Percentiles rank a stretch among this genome's conserved stretches.
phyloP scores from a whole-genome alignment of 2,113 vertebrate genomes.

The Speoplatyrhinus poulsoni region DNA sequence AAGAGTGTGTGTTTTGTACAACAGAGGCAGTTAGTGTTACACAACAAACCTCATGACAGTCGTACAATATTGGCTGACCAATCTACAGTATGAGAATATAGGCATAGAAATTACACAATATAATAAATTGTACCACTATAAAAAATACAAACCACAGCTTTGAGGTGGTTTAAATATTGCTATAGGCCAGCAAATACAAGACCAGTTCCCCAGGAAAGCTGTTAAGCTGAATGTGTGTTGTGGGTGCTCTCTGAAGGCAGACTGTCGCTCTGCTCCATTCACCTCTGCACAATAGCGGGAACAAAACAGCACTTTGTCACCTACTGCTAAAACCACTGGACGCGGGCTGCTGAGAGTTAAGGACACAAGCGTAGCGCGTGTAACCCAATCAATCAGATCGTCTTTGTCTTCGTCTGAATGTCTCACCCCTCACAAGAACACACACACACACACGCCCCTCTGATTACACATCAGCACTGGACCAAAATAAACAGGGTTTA shows the following conservation, averaged over 20 bases:
- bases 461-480: slow-evolving; percentile 59
- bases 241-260: slow-evolving; percentile 9
- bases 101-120: background rate
- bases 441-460: slow-evolving; percentile 14
- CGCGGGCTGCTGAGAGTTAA: slow-evolving; percentile 34
- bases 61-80: background rate
- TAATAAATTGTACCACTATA: too few species aligned
- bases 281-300: slow-evolving; percentile 54
- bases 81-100: too few species aligned
- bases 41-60: slow-evolving; percentile 9
- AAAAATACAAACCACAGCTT: too few species aligned
- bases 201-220: background rate
- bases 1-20: background rate
- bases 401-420: slow-evolving; percentile 47
- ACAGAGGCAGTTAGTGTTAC: background rate
- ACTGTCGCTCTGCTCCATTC: slow-evolving; percentile 48
- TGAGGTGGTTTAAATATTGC: too few species aligned
- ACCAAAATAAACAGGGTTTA: slow-evolving; percentile 60
- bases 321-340: slow-evolving; percentile 67
- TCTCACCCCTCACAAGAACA: background rate
- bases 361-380: slow-evolving; percentile 69
- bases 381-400: slow-evolving; percentile 75
- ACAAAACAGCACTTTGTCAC: slow-evolving; percentile 72
- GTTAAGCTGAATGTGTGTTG: slow-evolving; percentile 9
- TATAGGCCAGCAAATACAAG: background rate